Percentiles rank a stretch among this genome's conserved stretches.
Conservation (phyloP, 1,140 invertebrate genomes). For the Sitodiplosis mosellana region DNA sequence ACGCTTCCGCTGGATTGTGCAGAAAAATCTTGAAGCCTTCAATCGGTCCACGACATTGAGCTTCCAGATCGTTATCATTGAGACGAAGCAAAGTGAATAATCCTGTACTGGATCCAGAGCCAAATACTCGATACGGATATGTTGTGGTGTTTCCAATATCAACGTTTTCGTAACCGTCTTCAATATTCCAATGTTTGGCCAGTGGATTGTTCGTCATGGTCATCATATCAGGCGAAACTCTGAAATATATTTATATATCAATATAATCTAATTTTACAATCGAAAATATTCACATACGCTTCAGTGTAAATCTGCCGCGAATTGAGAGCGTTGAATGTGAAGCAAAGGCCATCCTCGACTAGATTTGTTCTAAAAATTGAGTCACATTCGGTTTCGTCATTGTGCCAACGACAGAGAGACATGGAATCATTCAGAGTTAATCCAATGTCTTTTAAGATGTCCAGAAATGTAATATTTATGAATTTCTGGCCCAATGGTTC, state of each 20-base stretch:
- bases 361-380: background rate
- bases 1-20: background rate
- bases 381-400: background rate
- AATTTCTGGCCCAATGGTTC: background rate
- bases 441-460: background rate
- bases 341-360: background rate
- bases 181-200: background rate
- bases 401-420: background rate
- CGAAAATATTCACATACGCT: background rate
- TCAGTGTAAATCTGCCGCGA: background rate
- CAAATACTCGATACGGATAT: background rate
- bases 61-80: background rate
- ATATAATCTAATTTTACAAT: background rate
- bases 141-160: background rate
- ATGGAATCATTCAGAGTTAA: background rate
- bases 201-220: background rate
- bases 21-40: background rate
- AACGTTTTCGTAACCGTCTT: background rate
- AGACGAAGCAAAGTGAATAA: background rate
- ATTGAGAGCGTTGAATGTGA: background rate
- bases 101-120: background rate
- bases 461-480: background rate
- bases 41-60: background rate
- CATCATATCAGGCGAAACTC: background rate
- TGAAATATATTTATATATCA: background rate